These are phyloP conservation scores for Danaus melanippus DNA, from an alignment of 1,140 invertebrate species.

Conservation along the genomic window DNA sequence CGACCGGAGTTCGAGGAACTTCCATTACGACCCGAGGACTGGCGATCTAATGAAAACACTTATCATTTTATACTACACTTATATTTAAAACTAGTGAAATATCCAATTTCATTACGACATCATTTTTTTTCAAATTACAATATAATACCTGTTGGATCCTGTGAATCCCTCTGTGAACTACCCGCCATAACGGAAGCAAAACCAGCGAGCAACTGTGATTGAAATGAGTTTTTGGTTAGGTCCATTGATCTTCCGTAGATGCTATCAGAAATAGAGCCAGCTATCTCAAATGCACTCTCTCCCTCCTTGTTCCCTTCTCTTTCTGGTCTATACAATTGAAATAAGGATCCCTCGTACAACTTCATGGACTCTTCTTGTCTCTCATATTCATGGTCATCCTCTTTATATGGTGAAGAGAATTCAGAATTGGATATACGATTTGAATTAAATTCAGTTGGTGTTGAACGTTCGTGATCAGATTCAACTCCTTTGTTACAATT, in stretches of 20 bases:
- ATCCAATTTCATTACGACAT: not conserved
- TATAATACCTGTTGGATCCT: conserved; percentile 43
- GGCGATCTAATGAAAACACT: conserved; percentile 31
- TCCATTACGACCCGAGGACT: conserved; percentile 16
- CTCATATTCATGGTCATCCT: conserved; percentile 53
- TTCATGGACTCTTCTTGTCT: conserved; percentile 49
- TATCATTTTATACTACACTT: not conserved
- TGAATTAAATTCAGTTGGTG: conserved; percentile 41
- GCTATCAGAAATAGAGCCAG: conserved; percentile 39
- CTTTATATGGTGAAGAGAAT: conserved; percentile 56
- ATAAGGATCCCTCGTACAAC: conserved; percentile 54
- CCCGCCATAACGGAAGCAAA: conserved; percentile 60
- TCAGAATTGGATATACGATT: conserved; percentile 44
- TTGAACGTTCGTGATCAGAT: conserved; percentile 34
- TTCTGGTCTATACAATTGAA: conserved; percentile 55
- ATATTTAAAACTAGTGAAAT: not conserved
- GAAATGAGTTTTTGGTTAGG: conserved; percentile 59
- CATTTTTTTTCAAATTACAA: no score
- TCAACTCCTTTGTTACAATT: conserved; percentile 26
- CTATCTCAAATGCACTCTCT: conserved; percentile 40
- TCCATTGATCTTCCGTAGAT: conserved; percentile 65
- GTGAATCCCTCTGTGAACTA: conserved; percentile 51
- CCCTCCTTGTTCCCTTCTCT: conserved; percentile 46
- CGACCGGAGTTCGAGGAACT: conserved; percentile 63
- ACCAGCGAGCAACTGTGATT: conserved; percentile 62